These are phyloP conservation scores for Cloeon dipterum DNA, from an alignment of 2,888 invertebrate genomes.

Conservation along the genomic window DNA sequence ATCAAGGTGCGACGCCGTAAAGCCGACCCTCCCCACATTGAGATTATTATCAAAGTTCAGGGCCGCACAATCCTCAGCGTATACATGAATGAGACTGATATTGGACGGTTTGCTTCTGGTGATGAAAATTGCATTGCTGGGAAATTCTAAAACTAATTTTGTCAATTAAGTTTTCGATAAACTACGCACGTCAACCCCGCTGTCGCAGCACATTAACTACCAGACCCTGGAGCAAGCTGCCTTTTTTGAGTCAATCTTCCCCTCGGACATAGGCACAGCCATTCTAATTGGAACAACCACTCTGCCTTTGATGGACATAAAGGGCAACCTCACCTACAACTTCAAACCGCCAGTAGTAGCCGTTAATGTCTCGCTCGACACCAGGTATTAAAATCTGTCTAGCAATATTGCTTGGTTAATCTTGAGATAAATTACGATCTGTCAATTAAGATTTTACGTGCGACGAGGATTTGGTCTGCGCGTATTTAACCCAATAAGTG, in stretches of 20 bases:
- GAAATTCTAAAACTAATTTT: not conserved
- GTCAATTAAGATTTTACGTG: slow-evolving; percentile 26
- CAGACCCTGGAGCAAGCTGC: not conserved
- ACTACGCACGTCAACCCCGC: too few species aligned
- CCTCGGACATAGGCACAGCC: not conserved
- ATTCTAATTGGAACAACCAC: not conserved
- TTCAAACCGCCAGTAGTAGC: not conserved
- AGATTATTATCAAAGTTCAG: slow-evolving; percentile 1
- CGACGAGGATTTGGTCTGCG: slow-evolving; percentile 22
- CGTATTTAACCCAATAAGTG: slow-evolving; percentile 36
- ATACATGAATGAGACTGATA: slow-evolving; percentile 3
- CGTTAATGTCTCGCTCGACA: not conserved
- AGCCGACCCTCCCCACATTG: slow-evolving; percentile 2
- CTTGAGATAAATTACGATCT: too few species aligned
- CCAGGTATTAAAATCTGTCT: too few species aligned
- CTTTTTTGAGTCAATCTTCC: not conserved
- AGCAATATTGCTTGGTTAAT: too few species aligned
- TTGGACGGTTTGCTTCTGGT: not conserved
- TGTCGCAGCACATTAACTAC: not conserved
- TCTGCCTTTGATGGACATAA: not conserved
- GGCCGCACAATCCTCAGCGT: slow-evolving; percentile 2
- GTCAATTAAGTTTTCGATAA: not conserved
- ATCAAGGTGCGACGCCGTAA: too few species aligned
- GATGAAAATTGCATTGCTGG: not conserved
- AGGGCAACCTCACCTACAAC: not conserved